A percentile compares a stretch with the other conserved stretches of the same genome.
Evolutionary conservation across 1,140 invertebrate genomes (phyloP).

Genomic region (Arion vulgaris): DNA sequence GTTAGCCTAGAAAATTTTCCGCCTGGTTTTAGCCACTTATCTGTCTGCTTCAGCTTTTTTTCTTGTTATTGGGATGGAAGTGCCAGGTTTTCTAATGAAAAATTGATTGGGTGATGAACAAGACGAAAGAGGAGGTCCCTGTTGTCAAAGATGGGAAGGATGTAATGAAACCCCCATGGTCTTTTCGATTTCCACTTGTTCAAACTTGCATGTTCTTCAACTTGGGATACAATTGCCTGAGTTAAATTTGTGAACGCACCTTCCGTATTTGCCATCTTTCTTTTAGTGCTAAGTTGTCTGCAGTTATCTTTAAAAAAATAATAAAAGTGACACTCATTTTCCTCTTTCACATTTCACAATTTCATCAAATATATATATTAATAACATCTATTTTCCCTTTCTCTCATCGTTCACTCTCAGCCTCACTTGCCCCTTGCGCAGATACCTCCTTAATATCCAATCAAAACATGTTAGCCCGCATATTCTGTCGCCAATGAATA

Average conservation of each 20-base stretch:
- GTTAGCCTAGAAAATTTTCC: slow-evolving; percentile 18
- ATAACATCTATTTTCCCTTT: not conserved
- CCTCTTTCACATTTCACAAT: too few species aligned
- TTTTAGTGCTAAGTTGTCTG: too few species aligned
- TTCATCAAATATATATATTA: too few species aligned
- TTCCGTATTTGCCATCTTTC: not conserved
- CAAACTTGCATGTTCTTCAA: slow-evolving; percentile 4
- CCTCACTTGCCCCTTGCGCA: not conserved
- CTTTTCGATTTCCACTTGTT: slow-evolving; percentile 7
- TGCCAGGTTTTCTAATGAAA: slow-evolving; percentile 23
- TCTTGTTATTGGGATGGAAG: slow-evolving; percentile 2
- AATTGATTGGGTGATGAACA: slow-evolving; percentile 22
- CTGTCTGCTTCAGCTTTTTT: not conserved
- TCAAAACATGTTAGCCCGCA: not conserved
- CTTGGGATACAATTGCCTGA: not conserved
- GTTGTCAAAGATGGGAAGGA: not conserved
- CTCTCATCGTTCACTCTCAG: not conserved
- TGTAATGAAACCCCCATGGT: slow-evolving; percentile 14
- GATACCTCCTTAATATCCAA: not conserved
- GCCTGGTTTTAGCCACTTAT: not conserved
- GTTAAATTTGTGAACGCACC: not conserved
- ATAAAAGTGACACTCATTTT: too few species aligned
- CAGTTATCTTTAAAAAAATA: too few species aligned
- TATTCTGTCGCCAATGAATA: not conserved
- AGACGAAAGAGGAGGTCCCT: not conserved